Conservation (phyloP, 1,140 invertebrate species). For the Bombus pascuorum region DNA sequence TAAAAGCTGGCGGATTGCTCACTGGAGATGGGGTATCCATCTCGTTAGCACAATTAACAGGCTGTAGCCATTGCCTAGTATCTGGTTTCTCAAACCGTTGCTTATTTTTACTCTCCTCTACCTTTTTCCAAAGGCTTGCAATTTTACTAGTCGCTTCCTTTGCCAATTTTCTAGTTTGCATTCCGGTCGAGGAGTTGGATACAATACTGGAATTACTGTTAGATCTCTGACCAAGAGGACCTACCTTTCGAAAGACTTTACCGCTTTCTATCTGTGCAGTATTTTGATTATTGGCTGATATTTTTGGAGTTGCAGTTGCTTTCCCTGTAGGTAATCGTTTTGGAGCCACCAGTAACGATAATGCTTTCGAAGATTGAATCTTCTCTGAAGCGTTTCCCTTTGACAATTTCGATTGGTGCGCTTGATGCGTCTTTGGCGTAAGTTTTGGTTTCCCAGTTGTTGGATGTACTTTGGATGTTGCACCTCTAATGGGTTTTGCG, state of each 20-base stretch:
- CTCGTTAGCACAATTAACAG: constrained; percentile 68
- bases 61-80: constrained; percentile 86
- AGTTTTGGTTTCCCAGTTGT: constrained; percentile 67
- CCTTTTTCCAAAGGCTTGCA: constrained; percentile 93
- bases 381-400: constrained; percentile 77
- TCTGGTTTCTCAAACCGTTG: constrained; percentile 84
- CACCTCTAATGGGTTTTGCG: constrained; percentile 70
- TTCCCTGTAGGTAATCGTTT: constrained; percentile 68
- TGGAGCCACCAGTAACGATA: constrained; percentile 80
- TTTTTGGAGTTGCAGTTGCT: constrained; percentile 39
- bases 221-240: constrained; percentile 78
- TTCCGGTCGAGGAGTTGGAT: constrained; percentile 80
- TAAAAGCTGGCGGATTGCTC: constrained; percentile 75
- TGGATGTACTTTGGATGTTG: constrained; percentile 60
- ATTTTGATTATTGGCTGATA: constrained; percentile 36
- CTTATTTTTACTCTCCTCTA: constrained; percentile 88
- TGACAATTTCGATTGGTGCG: constrained; percentile 69
- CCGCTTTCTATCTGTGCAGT: constrained; percentile 40
- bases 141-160: constrained; percentile 94
- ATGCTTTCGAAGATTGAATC: constrained; percentile 73
- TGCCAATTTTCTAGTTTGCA: constrained; percentile 81
- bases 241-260: constrained; percentile 66
- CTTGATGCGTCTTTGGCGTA: constrained; percentile 62
- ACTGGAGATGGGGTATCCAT: constrained; percentile 52
- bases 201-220: constrained; percentile 86